Conservation (phyloP, 2,113 vertebrate species). For the Ondatra zibethicus region DNA sequence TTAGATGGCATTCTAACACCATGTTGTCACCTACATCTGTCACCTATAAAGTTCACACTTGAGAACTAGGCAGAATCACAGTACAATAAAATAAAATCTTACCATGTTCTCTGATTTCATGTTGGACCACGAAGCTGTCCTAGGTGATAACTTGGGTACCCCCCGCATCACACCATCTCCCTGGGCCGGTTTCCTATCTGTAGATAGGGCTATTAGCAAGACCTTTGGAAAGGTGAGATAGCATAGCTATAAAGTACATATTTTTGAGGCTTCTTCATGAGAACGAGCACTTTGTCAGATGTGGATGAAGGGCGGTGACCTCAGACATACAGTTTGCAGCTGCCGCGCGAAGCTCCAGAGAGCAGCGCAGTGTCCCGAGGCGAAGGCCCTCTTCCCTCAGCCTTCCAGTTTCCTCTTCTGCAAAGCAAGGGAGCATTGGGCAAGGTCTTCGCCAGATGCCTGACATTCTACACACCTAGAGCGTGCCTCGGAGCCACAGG, state of each 20-base stretch:
- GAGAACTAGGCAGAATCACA: neutral
- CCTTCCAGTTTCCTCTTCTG: neutral
- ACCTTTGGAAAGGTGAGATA: neutral
- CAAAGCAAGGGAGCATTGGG: neutral
- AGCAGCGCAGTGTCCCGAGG: fast-evolving
- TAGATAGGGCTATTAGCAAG: neutral
- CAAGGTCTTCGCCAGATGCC: neutral
- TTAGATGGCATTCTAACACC: neutral
- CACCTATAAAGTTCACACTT: neutral
- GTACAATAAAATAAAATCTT: neutral
- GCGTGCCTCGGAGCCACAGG: neutral
- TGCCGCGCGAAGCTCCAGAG: neutral
- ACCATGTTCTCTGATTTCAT: neutral
- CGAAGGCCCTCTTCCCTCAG: neutral
- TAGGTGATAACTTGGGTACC: too few species aligned
- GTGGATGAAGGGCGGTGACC: neutral
- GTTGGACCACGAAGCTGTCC: neutral
- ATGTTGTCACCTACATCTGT: neutral
- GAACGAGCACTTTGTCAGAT: neutral
- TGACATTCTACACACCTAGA: neutral
- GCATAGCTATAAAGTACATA: neutral
- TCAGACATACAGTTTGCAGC: neutral
- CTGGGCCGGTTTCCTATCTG: fast-evolving
- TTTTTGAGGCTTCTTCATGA: neutral
- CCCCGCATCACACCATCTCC: fast-evolving